Evolutionary conservation across 2,888 invertebrate species (phyloP), one percentile per base, ranked within the genome.

Genomic region (Drepanosiphum platanoidis): DNA sequence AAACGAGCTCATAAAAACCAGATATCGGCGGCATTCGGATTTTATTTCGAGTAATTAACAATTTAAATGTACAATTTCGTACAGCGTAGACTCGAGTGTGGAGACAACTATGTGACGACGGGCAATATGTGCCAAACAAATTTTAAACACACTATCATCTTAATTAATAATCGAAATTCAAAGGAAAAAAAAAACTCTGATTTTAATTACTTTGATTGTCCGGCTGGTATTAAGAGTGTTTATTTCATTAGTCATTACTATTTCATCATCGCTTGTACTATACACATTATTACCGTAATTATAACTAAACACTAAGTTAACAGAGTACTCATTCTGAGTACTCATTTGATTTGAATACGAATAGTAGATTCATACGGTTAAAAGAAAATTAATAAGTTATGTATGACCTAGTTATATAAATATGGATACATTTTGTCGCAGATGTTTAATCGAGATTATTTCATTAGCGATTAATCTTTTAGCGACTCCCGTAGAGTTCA

Each of bases 161-260:
- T 64, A 42, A 78, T 64, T 78, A 78, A 78, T 78, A 64, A 64
- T 42, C 15, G 22, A 52, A 52, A 52, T 1, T 52, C 8, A 34
- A 34, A n/a, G n/a, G n/a, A n/a, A 30, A 77, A 77, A 32, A 46
- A 79, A 46, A 66, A 15, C 42, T 27, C n/a, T 34, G 68, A 68
- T 79, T 79, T 46, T 79, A 79, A 79, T 79, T 34, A 68, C 66
- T 68, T 79, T 42, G 79, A 79, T 32, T 68, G 46, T n/a, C 32
- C 32, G 32, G 46, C n/a, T 66, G 27, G 18, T 77, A 52, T 18
- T 52, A 22, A n/a, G n/a, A n/a, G n/a, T n/a, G n/a, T n/a, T n/a
- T n/a, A n/a, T n/a, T 22, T 42, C 32, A 32, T 61, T 61, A 30
- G 61, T 66, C 42, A 66, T 78, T 78, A 78, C 8, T 79, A 18